Percentiles rank a stretch among this genome's conserved stretches.
These are phyloP conservation scores for Eristalis arbustorum DNA, from an alignment of 2,888 invertebrate genomes.

Conservation along the genomic window DNA sequence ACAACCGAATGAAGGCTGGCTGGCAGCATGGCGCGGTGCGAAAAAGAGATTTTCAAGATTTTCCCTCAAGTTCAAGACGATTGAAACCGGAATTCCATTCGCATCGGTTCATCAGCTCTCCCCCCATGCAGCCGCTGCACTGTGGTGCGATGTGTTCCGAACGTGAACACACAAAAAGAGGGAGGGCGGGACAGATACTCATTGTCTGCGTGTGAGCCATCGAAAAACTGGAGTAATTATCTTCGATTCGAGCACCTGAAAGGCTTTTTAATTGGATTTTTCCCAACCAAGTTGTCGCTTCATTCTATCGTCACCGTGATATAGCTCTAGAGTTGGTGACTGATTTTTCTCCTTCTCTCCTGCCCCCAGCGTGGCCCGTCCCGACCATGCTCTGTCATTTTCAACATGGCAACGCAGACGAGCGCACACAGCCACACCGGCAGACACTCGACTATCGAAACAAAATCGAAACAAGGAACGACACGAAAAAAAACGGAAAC, in stretches of 20 bases:
- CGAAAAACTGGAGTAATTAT: conserved; percentile 70
- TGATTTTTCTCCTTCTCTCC: not conserved
- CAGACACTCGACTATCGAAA: not conserved
- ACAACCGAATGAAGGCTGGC: conserved; percentile 15
- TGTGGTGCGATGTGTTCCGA: not conserved
- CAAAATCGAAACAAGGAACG: conserved; percentile 3
- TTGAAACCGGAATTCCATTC: conserved; percentile 19
- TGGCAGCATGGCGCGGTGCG: conserved; percentile 9
- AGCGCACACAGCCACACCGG: not conserved
- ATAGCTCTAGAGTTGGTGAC: not conserved
- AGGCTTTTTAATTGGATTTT: conserved; percentile 72
- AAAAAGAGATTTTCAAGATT: conserved; percentile 54
- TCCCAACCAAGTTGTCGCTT: conserved; percentile 65
- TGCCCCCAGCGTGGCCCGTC: not conserved
- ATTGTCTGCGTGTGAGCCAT: conserved; percentile 33
- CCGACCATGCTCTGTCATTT: conserved; percentile 7
- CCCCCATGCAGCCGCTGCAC: not conserved
- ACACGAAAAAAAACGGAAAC: not conserved
- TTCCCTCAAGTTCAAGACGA: conserved; percentile 48
- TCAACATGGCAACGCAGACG: conserved; percentile 19
- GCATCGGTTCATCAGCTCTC: not conserved
- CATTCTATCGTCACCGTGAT: conserved; percentile 18
- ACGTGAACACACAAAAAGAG: not conserved
- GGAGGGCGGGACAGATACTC: not conserved
- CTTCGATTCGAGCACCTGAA: conserved; percentile 71